A percentile compares a stretch with the other conserved stretches of the same genome.
Conservation (phyloP, 30 jellyfish, hydroid and myxozoan genomes). For the Pelagia noctiluca region DNA sequence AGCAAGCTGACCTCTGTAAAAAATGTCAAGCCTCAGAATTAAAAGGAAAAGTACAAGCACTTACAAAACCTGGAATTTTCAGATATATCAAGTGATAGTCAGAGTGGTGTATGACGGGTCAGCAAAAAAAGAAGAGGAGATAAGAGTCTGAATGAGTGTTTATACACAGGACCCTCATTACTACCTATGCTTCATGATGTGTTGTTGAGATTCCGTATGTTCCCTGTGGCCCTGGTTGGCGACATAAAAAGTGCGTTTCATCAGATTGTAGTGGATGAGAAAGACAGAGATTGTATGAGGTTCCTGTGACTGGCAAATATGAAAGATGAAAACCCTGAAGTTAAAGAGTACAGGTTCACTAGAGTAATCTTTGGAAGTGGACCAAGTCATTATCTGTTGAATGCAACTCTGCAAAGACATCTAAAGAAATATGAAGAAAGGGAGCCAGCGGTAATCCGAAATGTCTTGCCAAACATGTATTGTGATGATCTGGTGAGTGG, state of each 20-base stretch:
- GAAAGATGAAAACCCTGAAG: slow-evolving; percentile 15
- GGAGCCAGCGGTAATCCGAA: slow-evolving; percentile 31
- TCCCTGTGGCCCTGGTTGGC: background rate
- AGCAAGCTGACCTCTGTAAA: background rate
- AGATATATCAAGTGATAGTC: background rate
- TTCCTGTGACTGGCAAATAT: slow-evolving; percentile 30
- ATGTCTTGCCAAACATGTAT: slow-evolving; percentile 46
- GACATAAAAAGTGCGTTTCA: slow-evolving; percentile 33
- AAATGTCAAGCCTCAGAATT: background rate
- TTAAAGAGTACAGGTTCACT: slow-evolving; percentile 44
- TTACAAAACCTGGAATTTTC: background rate
- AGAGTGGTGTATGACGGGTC: background rate
- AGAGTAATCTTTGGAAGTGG: slow-evolving; percentile 45
- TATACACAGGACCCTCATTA: background rate
- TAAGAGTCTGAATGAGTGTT: background rate
- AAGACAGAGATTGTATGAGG: slow-evolving; percentile 56
- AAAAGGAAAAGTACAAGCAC: background rate
- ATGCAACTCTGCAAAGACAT: slow-evolving; percentile 35
- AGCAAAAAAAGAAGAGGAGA: background rate
- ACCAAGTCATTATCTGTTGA: slow-evolving; percentile 52
- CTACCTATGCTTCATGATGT: background rate
- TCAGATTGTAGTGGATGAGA: slow-evolving; percentile 47
- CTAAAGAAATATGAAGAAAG: slow-evolving; percentile 50
- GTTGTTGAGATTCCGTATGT: background rate
- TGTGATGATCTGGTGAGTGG: slow-evolving; percentile 54